Evolutionary conservation across 2,888 invertebrate species (phyloP), one percentile per base, ranked within the genome.

Genomic region (Drosophila cracens): DNA sequence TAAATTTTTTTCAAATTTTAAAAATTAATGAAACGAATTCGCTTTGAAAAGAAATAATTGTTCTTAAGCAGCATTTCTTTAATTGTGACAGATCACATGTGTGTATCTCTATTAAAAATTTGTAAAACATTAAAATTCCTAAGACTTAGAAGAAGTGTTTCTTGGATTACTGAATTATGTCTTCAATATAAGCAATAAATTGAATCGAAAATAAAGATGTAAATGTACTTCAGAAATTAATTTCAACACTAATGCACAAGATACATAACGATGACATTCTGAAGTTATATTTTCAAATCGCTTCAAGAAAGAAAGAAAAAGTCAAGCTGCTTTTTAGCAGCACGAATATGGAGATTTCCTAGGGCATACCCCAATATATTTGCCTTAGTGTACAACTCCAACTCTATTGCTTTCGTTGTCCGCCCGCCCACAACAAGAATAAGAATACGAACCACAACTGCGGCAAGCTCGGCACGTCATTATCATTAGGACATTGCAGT

Each of bases 401-500:
- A 21, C 33, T 52, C 36, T 27, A 25, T 10, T 36, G 34, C 27
- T 38, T 27, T 54, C 34, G 13, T 56, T n/a, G 31, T 68, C 13
- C 58, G 31, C 57, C 60, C 73, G 63, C 73, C 73, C 70, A 79
- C 78, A 72, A 80, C 60, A 67, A 48, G 21, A 46, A 25, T 16
- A 46, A 46, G 21, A 46, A 25, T 33, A 25, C 18, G 36, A 54
- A 18, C 21, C 10, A 46, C 16, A 36, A 54, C 27, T 18, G 49
- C 60, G 34, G 58, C 68, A 56, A 56, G 56, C 63, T 66, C 69
- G 71, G 66, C 87, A 84, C 78, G 80, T 89, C 86, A 86, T 86
- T 89, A 89, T 89, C 86, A 86, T 86, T 86, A 87, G 85, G 78
- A 64, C 74, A 74, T 66, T 70, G 69, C 68, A 56, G 74, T 70